Conservation (phyloP, 2,113 vertebrate genomes). For the Sorex araneus region DNA sequence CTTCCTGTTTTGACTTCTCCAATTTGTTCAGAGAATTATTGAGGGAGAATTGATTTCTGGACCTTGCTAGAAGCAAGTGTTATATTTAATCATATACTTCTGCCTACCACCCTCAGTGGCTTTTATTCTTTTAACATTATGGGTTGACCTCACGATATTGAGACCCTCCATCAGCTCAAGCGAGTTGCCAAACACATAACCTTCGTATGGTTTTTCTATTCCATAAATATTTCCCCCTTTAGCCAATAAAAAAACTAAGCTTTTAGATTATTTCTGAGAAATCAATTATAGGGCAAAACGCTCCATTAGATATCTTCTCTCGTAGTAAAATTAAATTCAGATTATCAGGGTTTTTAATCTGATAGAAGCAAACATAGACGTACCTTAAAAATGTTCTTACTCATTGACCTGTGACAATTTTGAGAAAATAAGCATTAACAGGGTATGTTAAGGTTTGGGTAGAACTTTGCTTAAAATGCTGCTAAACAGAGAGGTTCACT, state of each 20-base stretch:
- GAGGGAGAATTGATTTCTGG: not conserved
- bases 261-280: slow-evolving; percentile 31
- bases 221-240: not conserved
- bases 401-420: slow-evolving; percentile 56
- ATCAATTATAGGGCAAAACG: slow-evolving; percentile 7
- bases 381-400: not conserved
- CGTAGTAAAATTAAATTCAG: slow-evolving; percentile 15
- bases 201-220: not conserved
- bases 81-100: not conserved
- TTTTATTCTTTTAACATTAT: slow-evolving; percentile 1
- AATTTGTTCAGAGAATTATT: not conserved
- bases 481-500: not conserved
- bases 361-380: not conserved
- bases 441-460: slow-evolving; percentile 13
- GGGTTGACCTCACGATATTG: not conserved
- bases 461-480: slow-evolving; percentile 55
- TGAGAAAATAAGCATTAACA: slow-evolving; percentile 61
- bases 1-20: not conserved
- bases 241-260: slow-evolving; percentile 3
- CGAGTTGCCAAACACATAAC: not conserved
- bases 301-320: not conserved
- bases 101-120: no score
- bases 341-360: slow-evolving; percentile 31
- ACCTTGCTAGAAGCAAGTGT: not conserved
- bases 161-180: not conserved